A percentile compares a stretch with the other conserved stretches of the same genome.
Evolutionary conservation across 1,140 invertebrate genomes (phyloP).

Genomic region (Solen grandis): DNA sequence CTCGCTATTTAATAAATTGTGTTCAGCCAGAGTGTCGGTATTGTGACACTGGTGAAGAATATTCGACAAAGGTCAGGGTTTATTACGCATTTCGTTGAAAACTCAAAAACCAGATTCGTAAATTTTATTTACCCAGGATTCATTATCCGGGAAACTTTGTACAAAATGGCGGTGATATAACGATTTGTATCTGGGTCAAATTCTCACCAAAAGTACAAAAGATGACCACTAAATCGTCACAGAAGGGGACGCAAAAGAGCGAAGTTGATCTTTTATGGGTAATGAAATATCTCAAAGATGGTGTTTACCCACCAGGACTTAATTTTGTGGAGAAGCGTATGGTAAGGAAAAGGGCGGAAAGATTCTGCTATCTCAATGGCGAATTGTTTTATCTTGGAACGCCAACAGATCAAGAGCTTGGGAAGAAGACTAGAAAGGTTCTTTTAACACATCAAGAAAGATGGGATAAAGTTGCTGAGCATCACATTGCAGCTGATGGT

Average conservation of each 20-base stretch:
- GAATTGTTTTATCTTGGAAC: constrained; percentile 43
- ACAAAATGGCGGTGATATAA: constrained; percentile 47
- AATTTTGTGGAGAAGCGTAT: constrained; percentile 47
- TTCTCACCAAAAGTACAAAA: constrained; percentile 38
- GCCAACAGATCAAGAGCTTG: constrained; percentile 35
- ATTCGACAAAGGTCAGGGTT: too few species aligned
- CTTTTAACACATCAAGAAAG: constrained; percentile 26
- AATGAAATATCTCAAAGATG: constrained; percentile 41
- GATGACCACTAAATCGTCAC: constrained; percentile 9
- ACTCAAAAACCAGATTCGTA: background rate
- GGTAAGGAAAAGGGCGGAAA: constrained; percentile 52
- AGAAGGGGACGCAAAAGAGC: constrained; percentile 10
- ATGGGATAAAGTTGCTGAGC: constrained; percentile 27
- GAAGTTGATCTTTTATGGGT: constrained; percentile 45
- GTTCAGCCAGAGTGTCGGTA: too few species aligned
- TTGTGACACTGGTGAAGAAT: too few species aligned
- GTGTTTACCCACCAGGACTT: constrained; percentile 37
- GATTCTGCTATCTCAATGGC: constrained; percentile 46
- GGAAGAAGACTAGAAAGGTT: constrained; percentile 43
- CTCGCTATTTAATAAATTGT: too few species aligned
- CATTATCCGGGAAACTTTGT: constrained; percentile 42
- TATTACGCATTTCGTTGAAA: too few species aligned
- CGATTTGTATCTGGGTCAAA: constrained; percentile 31
- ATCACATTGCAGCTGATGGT: constrained; percentile 37
- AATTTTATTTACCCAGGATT: constrained; percentile 25